A percentile compares a stretch with the other conserved stretches of the same genome.
Conservation (phyloP, 2,797 vertebrate genomes). For the Oryzias dopingdopingensis region DNA sequence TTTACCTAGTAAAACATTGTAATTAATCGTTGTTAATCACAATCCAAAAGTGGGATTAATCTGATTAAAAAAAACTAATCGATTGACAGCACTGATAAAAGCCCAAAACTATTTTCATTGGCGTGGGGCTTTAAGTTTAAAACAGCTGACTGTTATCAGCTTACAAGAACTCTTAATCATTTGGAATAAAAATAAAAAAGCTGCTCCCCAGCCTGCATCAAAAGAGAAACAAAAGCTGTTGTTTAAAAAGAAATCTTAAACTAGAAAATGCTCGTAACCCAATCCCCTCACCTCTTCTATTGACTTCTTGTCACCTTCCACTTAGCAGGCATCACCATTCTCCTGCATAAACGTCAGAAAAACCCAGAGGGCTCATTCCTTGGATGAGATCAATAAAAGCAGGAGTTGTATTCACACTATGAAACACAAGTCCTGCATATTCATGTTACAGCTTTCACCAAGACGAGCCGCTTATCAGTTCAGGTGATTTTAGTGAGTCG, state of each 20-base stretch:
- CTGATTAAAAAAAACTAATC: too few species aligned
- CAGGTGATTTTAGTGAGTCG: neutral
- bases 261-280: constrained; percentile 39
- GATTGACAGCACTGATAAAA: too few species aligned
- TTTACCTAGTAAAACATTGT: too few species aligned
- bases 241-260: constrained; percentile 59
- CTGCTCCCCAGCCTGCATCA: constrained; percentile 36
- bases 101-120: too few species aligned
- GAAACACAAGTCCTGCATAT: constrained; percentile 66
- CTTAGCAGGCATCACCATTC: constrained; percentile 76
- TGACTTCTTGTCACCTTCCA: constrained; percentile 75
- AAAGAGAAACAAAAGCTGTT: constrained; percentile 55
- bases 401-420: constrained; percentile 74
- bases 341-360: constrained; percentile 77
- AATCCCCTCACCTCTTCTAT: constrained; percentile 61
- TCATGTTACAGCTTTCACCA: constrained; percentile 42
- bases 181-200: constrained; percentile 11
- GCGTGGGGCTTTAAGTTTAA: too few species aligned
- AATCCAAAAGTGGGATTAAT: too few species aligned
- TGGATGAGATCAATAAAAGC: constrained; percentile 75
- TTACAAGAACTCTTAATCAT: constrained; percentile 19
- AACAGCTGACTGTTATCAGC: neutral
- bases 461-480: constrained; percentile 33
- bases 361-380: constrained; percentile 75
- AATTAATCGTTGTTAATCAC: too few species aligned